Evolutionary conservation across 2,113 vertebrate genomes (phyloP).

Genomic region (Dipodomys spectabilis): DNA sequence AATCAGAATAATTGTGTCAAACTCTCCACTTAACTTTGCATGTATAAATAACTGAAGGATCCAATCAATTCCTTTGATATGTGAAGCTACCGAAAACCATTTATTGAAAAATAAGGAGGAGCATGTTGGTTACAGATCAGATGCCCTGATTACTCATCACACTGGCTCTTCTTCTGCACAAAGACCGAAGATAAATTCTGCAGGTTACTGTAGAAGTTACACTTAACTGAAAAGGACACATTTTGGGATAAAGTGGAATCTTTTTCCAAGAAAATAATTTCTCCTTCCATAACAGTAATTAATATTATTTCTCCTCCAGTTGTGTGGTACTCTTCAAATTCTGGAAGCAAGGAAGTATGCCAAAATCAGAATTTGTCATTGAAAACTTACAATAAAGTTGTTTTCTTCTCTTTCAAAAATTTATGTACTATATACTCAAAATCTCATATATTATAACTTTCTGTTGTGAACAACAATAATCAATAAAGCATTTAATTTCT

Average conservation of each 20-base stretch:
- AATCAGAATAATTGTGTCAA: conserved; percentile 69
- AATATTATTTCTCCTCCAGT: conserved; percentile 53
- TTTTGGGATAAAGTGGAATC: conserved; percentile 49
- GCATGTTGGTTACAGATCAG: conserved; percentile 30
- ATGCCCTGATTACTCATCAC: conserved; percentile 42
- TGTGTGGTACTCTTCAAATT: conserved; percentile 32
- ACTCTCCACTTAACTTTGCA: conserved; percentile 67
- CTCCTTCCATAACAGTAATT: conserved; percentile 45
- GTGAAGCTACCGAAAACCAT: conserved; percentile 55
- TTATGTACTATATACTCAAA: conserved; percentile 36
- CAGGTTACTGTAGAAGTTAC: conserved; percentile 47
- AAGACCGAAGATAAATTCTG: conserved; percentile 60
- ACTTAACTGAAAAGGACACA: conserved; percentile 54
- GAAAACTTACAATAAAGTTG: conserved; percentile 40
- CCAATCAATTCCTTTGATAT: conserved; percentile 69
- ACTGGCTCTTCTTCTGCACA: conserved; percentile 26
- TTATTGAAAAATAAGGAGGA: conserved; percentile 64
- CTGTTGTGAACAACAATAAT: conserved; percentile 69
- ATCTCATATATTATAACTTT: conserved; percentile 57
- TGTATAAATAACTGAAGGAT: conserved; percentile 60
- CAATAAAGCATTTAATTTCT: conserved; percentile 73
- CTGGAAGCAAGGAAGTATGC: neutral
- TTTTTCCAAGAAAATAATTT: conserved; percentile 57
- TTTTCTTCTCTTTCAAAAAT: conserved; percentile 8
- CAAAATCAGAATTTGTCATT: conserved; percentile 56